Percentiles rank a stretch among this genome's conserved stretches.
Conservation (phyloP, 2,797 vertebrate species). For the Carduelis carduelis region DNA sequence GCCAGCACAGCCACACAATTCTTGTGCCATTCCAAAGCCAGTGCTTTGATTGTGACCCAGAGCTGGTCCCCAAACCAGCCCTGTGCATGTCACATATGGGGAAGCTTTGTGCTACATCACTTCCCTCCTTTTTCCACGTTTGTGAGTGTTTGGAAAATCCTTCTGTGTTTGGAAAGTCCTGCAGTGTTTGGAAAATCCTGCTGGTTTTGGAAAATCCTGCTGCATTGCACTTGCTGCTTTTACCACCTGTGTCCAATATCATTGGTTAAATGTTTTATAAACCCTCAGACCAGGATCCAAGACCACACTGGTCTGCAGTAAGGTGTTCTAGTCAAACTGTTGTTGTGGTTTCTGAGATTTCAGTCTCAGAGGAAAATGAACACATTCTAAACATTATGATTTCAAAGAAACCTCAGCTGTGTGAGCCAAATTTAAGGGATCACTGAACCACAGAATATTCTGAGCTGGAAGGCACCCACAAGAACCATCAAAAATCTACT, state of each 20-base stretch:
- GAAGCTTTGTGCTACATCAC: too few species aligned
- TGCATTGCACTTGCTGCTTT: neutral
- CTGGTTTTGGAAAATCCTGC: neutral
- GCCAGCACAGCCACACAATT: neutral
- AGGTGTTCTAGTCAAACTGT: neutral
- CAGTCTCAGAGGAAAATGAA: neutral
- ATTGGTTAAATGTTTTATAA: too few species aligned
- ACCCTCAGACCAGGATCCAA: neutral
- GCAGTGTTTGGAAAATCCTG: neutral
- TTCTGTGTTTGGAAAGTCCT: neutral
- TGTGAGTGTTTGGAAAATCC: neutral
- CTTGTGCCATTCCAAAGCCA: neutral
- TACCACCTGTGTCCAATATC: accelerated
- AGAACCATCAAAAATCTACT: neutral
- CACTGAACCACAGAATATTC: neutral
- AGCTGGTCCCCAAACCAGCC: neutral
- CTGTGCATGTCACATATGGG: accelerated
- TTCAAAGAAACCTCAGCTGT: neutral
- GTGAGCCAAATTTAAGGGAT: neutral
- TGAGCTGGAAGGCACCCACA: neutral
- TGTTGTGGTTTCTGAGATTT: neutral
- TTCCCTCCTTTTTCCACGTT: neutral
- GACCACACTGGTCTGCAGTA: neutral
- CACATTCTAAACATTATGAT: neutral
- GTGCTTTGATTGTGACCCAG: neutral